phyloP scores from a whole-genome alignment of 1,140 invertebrate genomes.

The Alviniconcha marisindica region DNA sequence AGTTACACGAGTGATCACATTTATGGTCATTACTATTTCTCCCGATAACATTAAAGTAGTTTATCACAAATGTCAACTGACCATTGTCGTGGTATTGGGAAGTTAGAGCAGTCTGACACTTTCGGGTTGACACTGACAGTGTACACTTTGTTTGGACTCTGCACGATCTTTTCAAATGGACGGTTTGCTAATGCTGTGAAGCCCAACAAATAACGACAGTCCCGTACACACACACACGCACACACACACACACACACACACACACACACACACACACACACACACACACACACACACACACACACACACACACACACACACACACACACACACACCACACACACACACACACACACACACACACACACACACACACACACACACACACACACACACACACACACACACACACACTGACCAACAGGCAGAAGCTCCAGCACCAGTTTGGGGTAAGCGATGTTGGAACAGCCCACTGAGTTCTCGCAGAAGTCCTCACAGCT shows the following conservation, averaged over 20 bases:
- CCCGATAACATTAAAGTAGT: no score
- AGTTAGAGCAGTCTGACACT: no score
- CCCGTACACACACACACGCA: not conserved
- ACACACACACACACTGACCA: not conserved
- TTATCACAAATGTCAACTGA: no score
- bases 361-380: not conserved
- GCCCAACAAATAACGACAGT: no score
- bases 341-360: not conserved
- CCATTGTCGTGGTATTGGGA: no score
- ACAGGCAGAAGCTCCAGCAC: constrained; percentile 77
- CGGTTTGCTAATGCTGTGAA: no score
- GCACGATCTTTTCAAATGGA: no score
- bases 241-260: not conserved
- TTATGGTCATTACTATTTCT: no score
- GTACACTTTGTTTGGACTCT: no score
- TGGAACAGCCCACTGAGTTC: constrained; percentile 77
- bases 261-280: constrained; percentile 4
- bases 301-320: constrained; percentile 4
- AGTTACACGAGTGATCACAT: no score
- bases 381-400: constrained; percentile 24
- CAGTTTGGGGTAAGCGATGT: constrained; percentile 79
- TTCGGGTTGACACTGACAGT: no score
- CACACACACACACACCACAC: not conserved
- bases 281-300: constrained; percentile 8
- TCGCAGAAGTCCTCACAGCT: constrained; percentile 76